Conservation (phyloP, 2,888 invertebrate genomes). For the Dendrolimus pini region DNA sequence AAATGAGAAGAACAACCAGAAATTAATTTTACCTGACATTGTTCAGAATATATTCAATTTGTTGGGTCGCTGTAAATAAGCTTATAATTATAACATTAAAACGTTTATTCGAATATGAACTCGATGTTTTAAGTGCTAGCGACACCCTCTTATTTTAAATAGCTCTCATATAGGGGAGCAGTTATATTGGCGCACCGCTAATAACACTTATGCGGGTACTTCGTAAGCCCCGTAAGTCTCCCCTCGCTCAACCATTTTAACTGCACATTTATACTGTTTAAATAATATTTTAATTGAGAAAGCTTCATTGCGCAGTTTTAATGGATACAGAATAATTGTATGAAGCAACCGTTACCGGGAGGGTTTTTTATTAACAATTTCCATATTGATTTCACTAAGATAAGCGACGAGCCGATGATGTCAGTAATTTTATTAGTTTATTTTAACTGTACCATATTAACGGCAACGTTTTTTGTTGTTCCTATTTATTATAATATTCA, state of each 20-base stretch:
- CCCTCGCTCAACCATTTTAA: slow-evolving; percentile 13
- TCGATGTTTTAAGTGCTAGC: slow-evolving; percentile 40
- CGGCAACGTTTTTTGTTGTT: no score
- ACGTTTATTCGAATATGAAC: slow-evolving; percentile 13
- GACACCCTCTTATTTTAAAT: slow-evolving; percentile 60
- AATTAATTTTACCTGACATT: no score
- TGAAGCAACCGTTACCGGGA: slow-evolving; percentile 39
- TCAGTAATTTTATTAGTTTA: no score
- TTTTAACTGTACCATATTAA: no score
- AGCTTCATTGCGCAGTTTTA: neutral
- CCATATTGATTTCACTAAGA: slow-evolving; percentile 57
- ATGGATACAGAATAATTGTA: slow-evolving; percentile 18
- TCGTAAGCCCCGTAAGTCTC: slow-evolving; percentile 26
- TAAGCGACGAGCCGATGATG: slow-evolving; percentile 27
- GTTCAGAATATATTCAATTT: no score
- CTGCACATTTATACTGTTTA: slow-evolving; percentile 12
- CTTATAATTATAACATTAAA: slow-evolving; percentile 2
- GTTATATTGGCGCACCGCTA: slow-evolving; percentile 64
- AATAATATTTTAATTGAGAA: neutral
- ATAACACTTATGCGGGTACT: slow-evolving; percentile 63
- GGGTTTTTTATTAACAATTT: slow-evolving; percentile 36
- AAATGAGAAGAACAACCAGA: no score
- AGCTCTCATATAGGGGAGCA: slow-evolving; percentile 46
- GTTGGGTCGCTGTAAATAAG: no score
- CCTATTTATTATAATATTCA: no score